Evolutionary conservation across 2,888 invertebrate species (phyloP), one percentile per base, ranked within the genome.

Genomic region (Dendrolimus pini): DNA sequence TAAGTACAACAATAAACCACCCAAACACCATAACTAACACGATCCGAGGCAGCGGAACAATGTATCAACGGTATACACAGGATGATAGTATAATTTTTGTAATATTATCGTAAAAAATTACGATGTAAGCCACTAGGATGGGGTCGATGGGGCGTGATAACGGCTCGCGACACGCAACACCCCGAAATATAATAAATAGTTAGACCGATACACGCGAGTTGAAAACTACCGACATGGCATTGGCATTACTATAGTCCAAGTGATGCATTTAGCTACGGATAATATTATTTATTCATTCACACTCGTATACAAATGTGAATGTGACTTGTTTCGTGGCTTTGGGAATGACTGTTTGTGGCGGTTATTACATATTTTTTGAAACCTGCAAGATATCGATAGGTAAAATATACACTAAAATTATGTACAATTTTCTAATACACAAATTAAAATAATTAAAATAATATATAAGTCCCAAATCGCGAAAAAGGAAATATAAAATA

Each of bases 101-200:
- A 73, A 77, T 78, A 78, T 75, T 75, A 78, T 79, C 78, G 75
- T 80, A 78, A 80, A 82, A 77, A 78, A 79, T 72, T 74, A 78
- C 70, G 61, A 64, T 60, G 60, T 60, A 56, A 63, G 67, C 71
- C 65, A 73, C 74, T 61, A 71, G 77, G 80, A 77, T 79, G 77
- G 74, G 77, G 81, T 75, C 75, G 66, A 60, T 62, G 72, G 66
- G 76, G 78, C 74, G 80, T 75, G 75, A 81, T 82, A 82, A 79
- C 78, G 72, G 68, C 61, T 62, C 58, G 57, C 62, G 59, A 60
- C 77, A 77, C 75, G 77, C 77, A 67, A 74, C 59, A 47, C 47
- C 9, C 58, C 56, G 69, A 68, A 66, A 65, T 65, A 66, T 74
- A 69, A 60, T 61, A 62, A 62, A 62, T 56, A 64, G 63, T 66